Evolutionary conservation across 2,797 vertebrate genomes (phyloP).

Genomic region (Rhabdomys pumilio): DNA sequence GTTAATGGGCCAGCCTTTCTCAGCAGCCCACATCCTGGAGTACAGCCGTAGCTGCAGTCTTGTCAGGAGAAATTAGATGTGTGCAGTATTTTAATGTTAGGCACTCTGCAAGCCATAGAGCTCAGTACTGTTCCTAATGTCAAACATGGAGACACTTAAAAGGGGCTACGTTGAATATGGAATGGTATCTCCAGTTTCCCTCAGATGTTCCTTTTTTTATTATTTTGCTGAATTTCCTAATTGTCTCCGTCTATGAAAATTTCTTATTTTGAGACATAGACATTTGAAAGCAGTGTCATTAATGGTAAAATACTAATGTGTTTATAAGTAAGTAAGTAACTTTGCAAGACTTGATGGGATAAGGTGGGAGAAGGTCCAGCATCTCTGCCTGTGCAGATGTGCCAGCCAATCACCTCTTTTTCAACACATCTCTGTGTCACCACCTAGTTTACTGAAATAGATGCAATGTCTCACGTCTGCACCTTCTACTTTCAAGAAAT

Average conservation of each 20-base stretch:
- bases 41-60: not conserved
- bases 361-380: too few species aligned
- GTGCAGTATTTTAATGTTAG: constrained; percentile 14
- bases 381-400: not conserved
- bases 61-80: not conserved
- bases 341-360: accelerated
- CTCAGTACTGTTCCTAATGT: not conserved
- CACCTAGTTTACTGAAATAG: not conserved
- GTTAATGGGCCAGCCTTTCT: not conserved
- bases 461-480: not conserved
- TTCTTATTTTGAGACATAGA: not conserved
- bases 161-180: not conserved
- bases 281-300: not conserved
- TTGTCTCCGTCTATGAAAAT: not conserved
- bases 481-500: not conserved
- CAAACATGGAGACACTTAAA: constrained; percentile 61
- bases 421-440: too few species aligned
- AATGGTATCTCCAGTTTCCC: constrained; percentile 19
- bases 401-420: not conserved
- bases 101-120: not conserved
- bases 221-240: constrained; percentile 58
- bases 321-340: too few species aligned
- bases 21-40: not conserved
- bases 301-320: not conserved
- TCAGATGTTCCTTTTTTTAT: not conserved